phyloP scores from a whole-genome alignment of 2,888 invertebrate genomes.

The Ethmia dodecea region DNA sequence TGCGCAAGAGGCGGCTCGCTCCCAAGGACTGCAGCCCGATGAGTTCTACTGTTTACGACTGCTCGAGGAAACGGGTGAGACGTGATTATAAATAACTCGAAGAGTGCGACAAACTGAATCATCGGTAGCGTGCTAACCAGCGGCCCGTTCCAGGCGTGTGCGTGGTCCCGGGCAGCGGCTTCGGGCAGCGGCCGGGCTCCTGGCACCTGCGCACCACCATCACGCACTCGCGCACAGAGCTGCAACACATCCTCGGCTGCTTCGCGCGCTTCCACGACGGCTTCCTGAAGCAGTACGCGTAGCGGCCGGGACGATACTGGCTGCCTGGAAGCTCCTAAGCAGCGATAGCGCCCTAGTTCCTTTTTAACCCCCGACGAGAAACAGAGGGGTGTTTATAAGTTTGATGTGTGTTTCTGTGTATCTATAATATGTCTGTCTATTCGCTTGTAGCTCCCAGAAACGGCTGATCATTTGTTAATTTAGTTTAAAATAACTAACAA shows the following conservation, averaged over 20 bases:
- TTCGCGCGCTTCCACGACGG: neutral
- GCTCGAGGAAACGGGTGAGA: slow-evolving; percentile 83
- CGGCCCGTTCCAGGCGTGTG: slow-evolving; percentile 85
- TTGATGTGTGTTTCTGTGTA: too few species aligned
- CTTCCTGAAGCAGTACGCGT: neutral
- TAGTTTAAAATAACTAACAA: too few species aligned
- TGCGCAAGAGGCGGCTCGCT: slow-evolving; percentile 89
- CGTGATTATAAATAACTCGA: neutral
- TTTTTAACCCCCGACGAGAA: too few species aligned
- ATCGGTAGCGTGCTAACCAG: neutral
- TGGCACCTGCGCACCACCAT: slow-evolving; percentile 98
- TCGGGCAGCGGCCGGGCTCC: slow-evolving; percentile 95
- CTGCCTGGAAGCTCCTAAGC: too few species aligned
- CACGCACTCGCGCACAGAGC: slow-evolving; percentile 51
- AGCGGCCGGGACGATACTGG: too few species aligned
- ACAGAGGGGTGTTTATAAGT: too few species aligned
- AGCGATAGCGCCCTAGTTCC: too few species aligned
- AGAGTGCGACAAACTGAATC: neutral
- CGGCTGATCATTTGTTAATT: too few species aligned
- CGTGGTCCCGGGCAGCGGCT: slow-evolving; percentile 95
- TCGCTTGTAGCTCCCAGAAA: too few species aligned
- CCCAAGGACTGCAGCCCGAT: slow-evolving; percentile 84
- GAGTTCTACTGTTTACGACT: slow-evolving; percentile 92
- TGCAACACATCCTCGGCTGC: neutral
- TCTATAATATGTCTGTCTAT: too few species aligned